Evolutionary conservation across 1,140 invertebrate species (phyloP).

Genomic region (Penaeus vannamei): DNA sequence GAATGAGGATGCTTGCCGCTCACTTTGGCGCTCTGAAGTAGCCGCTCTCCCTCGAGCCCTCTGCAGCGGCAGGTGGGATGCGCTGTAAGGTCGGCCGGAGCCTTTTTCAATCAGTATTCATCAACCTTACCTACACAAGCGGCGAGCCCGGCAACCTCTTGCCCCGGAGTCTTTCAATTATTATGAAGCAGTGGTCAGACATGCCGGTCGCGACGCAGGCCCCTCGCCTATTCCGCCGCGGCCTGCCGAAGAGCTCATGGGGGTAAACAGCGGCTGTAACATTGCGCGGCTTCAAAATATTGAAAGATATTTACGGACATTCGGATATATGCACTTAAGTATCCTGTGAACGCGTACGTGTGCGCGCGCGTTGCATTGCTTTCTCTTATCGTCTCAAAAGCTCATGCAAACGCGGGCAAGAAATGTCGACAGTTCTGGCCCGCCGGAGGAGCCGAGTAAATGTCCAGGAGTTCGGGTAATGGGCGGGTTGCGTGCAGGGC

Average conservation of each 20-base stretch:
- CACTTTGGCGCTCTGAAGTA: no score
- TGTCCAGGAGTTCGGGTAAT: no score
- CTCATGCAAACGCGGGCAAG: not conserved
- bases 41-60: no score
- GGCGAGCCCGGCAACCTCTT: constrained; percentile 27
- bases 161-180: constrained; percentile 46
- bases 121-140: constrained; percentile 27
- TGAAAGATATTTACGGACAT: not conserved
- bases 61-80: no score
- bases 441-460: no score
- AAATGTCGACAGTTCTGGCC: no score
- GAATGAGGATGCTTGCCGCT: no score
- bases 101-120: not conserved
- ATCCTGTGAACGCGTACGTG: not conserved
- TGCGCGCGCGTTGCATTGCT: not conserved
- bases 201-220: constrained; percentile 18
- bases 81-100: no score
- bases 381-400: not conserved
- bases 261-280: no score
- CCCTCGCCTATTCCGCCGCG: constrained; percentile 37
- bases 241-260: not conserved
- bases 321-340: not conserved
- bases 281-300: no score
- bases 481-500: no score
- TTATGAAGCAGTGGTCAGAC: constrained; percentile 48